Base-by-base conservation (phyloP, 2,797 vertebrate species). In the Tapera naevia region DNA sequence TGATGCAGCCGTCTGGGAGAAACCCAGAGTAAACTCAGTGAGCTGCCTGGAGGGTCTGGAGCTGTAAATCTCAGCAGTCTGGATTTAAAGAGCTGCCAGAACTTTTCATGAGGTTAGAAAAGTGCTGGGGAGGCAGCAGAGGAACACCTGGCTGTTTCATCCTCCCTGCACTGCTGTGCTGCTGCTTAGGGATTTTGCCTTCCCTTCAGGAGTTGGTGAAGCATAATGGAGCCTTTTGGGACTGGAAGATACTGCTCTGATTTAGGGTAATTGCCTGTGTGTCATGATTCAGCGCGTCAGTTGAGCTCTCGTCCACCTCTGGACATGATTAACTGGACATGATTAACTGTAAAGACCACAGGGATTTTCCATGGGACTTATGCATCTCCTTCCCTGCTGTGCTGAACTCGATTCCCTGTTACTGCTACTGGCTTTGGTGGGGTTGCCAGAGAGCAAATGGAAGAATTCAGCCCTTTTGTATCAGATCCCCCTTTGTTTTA, bases 241-340 rank as follows among this genome's bases (percentile, higher is more conserved):
- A 86, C 41, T 35, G 51, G 56, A 84, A 75, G 94, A 90, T 86
- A 84, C 30, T 10, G 48, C 91, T 81, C 70, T 93, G 93, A 95
- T 96, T 90, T 97, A 96, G 91, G 91, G 48, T 93, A 96, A 95
- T 95, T 96, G 92, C 92, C 80, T 61, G 22, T 16, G 13, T 82
- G 92, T 86, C 91, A 91, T 96, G 92, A 96, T 91, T 95, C 94
- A 94, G 92, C 7, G 7, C 75, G 93, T 95, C 95, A 93, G 73
- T 13, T 79, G 91, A 94, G 87, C n/a, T 2, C 78, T 94, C 4
- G 23, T 86, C 95, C 91, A 88, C 83, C 94, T 80, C 94, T 96
- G 93, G 95, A 95, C 70, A 17, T 88, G 96, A 95, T 96, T 96
- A 96, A 96, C 91, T 93, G 95, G 92, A 91, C 82, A 76, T 94